A percentile compares a stretch with the other conserved stretches of the same genome.
Conservation (phyloP, 37 sponge, comb jelly and placozoan genomes). For the Halichondria panicea region DNA sequence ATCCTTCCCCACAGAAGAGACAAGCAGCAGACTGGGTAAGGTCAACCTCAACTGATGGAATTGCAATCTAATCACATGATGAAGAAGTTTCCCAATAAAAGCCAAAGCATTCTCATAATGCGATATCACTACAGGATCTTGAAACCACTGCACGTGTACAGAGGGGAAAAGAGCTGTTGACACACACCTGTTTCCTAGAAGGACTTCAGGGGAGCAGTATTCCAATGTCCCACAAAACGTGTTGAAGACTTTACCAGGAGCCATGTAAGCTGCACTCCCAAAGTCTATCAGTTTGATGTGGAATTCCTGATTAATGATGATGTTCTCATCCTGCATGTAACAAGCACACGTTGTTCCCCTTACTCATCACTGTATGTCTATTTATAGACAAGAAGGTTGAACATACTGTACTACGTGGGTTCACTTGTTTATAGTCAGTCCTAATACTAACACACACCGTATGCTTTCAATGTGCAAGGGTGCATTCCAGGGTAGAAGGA, state of each 20-base stretch:
- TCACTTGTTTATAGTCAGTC: background rate
- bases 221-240: constrained; percentile 97
- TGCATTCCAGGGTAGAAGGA: too few relatives aligned
- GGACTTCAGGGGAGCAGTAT: constrained; percentile 94
- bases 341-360: too few relatives aligned
- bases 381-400: background rate
- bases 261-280: constrained; percentile 94
- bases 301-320: constrained; percentile 81
- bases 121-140: too few relatives aligned
- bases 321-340: constrained; percentile 92
- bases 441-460: too few relatives aligned
- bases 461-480: too few relatives aligned
- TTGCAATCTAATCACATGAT: too few relatives aligned
- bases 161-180: background rate
- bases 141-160: background rate
- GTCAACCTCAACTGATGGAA: too few relatives aligned
- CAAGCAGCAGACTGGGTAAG: too few relatives aligned
- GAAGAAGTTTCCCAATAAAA: too few relatives aligned
- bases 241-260: constrained; percentile 71
- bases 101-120: too few relatives aligned
- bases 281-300: constrained; percentile 89
- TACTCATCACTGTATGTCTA: background rate
- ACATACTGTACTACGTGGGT: background rate
- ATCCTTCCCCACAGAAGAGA: too few relatives aligned
- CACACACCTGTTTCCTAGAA: constrained; percentile 89